Conservation (phyloP, 2,888 invertebrate species). For the Chromoteleia sp. region DNA sequence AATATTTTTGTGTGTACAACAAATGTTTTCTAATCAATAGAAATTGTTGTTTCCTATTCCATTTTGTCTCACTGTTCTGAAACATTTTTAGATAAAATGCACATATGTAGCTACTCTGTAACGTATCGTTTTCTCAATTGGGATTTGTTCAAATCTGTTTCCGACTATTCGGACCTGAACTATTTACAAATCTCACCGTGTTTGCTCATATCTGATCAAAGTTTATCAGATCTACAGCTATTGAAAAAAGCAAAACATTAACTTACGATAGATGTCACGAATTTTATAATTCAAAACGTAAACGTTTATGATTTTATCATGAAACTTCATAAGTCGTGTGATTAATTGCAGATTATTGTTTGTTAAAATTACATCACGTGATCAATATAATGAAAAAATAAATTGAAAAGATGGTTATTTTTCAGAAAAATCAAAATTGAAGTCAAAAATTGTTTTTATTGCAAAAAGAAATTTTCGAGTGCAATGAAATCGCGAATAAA, state of each 20-base stretch:
- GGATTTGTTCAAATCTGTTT: conserved; percentile 33
- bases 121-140: conserved; percentile 28
- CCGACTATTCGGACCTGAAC: conserved; percentile 4
- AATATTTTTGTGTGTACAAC: conserved; percentile 16
- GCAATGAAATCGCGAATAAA: conserved; percentile 29
- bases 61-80: conserved; percentile 21
- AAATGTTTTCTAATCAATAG: conserved; percentile 47
- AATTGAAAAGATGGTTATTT: no score
- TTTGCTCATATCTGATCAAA: conserved; percentile 22
- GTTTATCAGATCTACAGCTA: conserved; percentile 30
- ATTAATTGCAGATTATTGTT: no score
- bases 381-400: no score
- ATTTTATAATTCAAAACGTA: background rate
- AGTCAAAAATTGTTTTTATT: conserved; percentile 3
- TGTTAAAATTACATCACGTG: no score
- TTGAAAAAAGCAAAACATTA: conserved; percentile 6
- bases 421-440: no score
- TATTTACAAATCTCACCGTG: conserved; percentile 32
- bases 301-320: no score
- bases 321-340: no score
- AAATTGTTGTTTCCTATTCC: conserved; percentile 38
- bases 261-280: background rate
- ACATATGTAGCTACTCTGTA: conserved; percentile 21
- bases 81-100: conserved; percentile 39
- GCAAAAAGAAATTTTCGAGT: background rate